phyloP scores from a whole-genome alignment of 2,888 invertebrate genomes.

The Agrochola circellaris region DNA sequence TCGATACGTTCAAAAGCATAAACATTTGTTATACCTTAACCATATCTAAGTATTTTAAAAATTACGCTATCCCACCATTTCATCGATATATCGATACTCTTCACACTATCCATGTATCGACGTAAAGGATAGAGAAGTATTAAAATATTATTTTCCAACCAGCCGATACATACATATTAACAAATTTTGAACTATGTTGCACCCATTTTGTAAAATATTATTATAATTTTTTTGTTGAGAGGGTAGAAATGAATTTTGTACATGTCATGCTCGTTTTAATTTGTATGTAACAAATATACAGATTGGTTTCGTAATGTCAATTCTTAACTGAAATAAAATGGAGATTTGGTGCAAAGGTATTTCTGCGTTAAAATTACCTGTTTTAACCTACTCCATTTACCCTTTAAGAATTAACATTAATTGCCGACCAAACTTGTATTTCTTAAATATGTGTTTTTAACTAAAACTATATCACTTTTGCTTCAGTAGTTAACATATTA shows the following conservation, averaged over 20 bases:
- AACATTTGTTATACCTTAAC: conserved; percentile 60
- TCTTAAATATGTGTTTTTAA: conserved; percentile 20
- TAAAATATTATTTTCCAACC: conserved; percentile 59
- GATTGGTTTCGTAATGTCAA: neutral
- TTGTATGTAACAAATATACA: conserved; percentile 32
- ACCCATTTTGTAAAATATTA: conserved; percentile 47
- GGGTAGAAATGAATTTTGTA: conserved; percentile 46
- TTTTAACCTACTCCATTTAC: neutral
- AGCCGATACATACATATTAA: conserved; percentile 55
- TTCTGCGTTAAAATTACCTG: neutral
- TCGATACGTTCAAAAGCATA: conserved; percentile 58
- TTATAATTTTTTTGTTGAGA: conserved; percentile 11
- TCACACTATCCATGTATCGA: conserved; percentile 31
- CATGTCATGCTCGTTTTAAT: conserved; percentile 18
- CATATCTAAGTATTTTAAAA: conserved; percentile 57
- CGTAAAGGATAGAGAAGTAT: conserved; percentile 42
- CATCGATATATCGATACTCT: conserved; percentile 20
- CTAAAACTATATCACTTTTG: neutral
- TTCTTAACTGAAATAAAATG: neutral
- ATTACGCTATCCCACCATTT: conserved; percentile 50
- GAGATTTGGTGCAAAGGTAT: neutral
- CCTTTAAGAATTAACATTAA: conserved; percentile 25
- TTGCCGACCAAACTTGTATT: neutral
- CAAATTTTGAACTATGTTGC: conserved; percentile 58
- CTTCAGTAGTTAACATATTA: neutral